Base-by-base conservation (phyloP, 2,888 invertebrate species). In the Tridacna gigas region DNA sequence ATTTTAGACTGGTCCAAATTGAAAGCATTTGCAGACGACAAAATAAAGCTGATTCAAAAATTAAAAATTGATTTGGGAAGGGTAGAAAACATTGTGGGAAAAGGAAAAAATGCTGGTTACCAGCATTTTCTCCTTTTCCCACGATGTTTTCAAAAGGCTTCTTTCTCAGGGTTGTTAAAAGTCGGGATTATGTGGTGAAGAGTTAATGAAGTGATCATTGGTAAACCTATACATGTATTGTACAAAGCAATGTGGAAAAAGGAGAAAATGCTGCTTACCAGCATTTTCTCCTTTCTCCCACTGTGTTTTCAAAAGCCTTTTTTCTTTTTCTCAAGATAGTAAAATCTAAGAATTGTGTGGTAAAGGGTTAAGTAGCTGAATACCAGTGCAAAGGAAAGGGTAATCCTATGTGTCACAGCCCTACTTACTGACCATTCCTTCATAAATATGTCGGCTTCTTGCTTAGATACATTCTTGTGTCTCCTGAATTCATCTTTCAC, bases 401-500 rank as follows among this genome's bases (percentile, higher is more conserved):
- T 37, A 37, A 37, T 37, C 37, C 37, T 37, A 7, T 37, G 7
- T 37, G 37, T 37, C 37, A 2, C 2, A 37, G 7, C 37, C 7
- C 37, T 67, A 51, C 79, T 74, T 88, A 94, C 98, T 74, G 97
- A 97, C 98, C 98, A 99, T 95, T 98, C 98, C 45, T 96, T 96
- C 94, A 98, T 96, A 94, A 99, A 99, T 77, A 97, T 96, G 20
- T 96, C 95, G 0, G 97, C 96, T 94, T 98, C 97, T 66, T 96
- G 95, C 0, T 96, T 95, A 77, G 96, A 96, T n/a, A 92, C 94
- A 15, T 96, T 96, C 93, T 97, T 97, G 94, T 98, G 98, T 69
- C 97, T 95, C 92, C 96, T 96, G 94, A 99, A 99, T 95, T 99
- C 98, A 88, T 97, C 97, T 86, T 96, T 96, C 0, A 97, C 97